phyloP scores from a whole-genome alignment of 1,140 invertebrate genomes.

The Cotesia glomerata region DNA sequence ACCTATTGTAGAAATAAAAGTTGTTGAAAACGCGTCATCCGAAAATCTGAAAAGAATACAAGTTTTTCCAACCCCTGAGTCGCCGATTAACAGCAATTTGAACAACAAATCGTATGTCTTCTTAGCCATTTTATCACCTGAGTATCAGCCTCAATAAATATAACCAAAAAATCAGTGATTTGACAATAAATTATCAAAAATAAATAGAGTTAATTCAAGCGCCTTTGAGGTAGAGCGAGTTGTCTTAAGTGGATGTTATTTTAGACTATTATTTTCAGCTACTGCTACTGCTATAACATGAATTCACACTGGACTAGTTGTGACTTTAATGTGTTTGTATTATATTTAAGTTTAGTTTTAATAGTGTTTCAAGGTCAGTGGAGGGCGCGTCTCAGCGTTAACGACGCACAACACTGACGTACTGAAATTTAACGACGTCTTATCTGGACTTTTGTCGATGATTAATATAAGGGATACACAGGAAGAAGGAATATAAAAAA shows the following conservation, averaged over 20 bases:
- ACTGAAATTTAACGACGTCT: not conserved
- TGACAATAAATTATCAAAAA: too few species aligned
- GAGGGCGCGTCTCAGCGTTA: conserved; percentile 27
- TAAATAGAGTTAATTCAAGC: not conserved
- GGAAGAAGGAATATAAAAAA: conserved; percentile 13
- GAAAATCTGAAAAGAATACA: conserved; percentile 98
- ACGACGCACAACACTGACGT: conserved; percentile 17
- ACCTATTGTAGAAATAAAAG: conserved; percentile 98
- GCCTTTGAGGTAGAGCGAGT: not conserved
- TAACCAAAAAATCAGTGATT: not conserved
- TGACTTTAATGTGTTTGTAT: not conserved
- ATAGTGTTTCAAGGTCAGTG: conserved; percentile 29
- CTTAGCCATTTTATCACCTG: conserved; percentile 76
- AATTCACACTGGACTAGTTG: not conserved
- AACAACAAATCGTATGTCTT: conserved; percentile 98
- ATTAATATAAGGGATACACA: conserved; percentile 14
- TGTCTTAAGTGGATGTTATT: not conserved
- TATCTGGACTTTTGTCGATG: conserved; percentile 15
- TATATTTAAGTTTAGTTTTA: not conserved
- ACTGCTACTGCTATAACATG: not conserved
- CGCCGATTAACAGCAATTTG: conserved; percentile 96
- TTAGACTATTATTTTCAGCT: not conserved
- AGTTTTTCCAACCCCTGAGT: conserved; percentile 98
- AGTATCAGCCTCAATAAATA: not conserved
- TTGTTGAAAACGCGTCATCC: conserved; percentile 97